A percentile compares a stretch with the other conserved stretches of the same genome.
Conservation (phyloP, 1,140 invertebrate genomes). For the Homarus americanus region DNA sequence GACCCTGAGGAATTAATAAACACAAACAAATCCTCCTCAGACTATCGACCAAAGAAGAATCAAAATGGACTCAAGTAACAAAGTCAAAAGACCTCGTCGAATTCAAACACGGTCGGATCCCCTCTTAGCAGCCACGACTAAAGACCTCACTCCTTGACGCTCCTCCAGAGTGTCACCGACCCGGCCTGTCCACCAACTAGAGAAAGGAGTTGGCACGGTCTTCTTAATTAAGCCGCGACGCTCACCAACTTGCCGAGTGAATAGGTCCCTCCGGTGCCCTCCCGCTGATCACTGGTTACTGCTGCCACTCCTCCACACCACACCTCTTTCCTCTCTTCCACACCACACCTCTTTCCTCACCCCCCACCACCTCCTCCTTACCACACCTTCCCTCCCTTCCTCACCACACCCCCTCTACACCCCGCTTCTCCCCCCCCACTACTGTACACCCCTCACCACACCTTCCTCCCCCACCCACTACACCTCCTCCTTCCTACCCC, state of each 20-base stretch:
- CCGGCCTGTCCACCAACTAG: no score
- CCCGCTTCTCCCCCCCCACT: background rate
- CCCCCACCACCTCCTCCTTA: background rate
- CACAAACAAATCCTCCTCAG: no score
- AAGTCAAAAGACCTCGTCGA: no score
- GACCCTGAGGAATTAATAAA: no score
- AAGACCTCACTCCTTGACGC: no score
- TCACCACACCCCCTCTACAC: background rate
- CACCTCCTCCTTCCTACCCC: background rate
- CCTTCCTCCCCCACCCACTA: background rate
- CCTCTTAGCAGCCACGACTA: no score
- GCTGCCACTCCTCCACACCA: background rate
- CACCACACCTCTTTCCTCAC: background rate
- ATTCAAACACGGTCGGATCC: no score
- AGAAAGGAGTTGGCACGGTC: no score
- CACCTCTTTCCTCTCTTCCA: background rate
- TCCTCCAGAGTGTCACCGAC: no score
- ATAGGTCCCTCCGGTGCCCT: background rate
- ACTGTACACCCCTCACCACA: background rate
- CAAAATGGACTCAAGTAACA: no score
- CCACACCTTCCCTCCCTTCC: background rate
- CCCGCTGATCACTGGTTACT: background rate
- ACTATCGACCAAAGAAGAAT: no score
- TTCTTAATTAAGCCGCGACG: background rate
- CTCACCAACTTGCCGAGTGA: background rate